Evolutionary conservation across 2,113 vertebrate species (phyloP).

Genomic region (Oreochromis aureus): DNA sequence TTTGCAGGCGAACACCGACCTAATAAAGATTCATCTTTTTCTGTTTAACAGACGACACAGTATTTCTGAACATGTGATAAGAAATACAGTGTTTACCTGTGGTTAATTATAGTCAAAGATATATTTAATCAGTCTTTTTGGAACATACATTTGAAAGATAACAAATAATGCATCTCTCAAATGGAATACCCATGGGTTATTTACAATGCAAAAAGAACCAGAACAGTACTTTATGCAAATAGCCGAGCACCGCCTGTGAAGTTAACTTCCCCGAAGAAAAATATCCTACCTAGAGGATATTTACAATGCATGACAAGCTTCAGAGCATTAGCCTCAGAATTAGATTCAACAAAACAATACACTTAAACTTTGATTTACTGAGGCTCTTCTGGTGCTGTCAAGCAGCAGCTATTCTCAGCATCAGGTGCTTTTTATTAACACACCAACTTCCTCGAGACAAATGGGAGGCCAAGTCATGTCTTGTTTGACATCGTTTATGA

Average conservation of each 20-base stretch:
- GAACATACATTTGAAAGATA: background rate
- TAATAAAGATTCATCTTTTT: background rate
- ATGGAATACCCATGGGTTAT: background rate
- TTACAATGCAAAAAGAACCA: conserved; percentile 33
- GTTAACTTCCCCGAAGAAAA: background rate
- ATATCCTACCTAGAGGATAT: background rate
- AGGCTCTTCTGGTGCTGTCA: background rate
- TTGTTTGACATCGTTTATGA: conserved; percentile 45
- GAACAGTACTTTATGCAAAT: conserved; percentile 2
- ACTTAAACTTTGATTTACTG: background rate
- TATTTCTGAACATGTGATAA: background rate
- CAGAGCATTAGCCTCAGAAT: background rate
- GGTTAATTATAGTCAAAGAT: background rate
- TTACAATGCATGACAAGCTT: background rate
- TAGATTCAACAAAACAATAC: background rate
- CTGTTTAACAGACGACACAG: background rate
- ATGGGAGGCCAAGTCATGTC: conserved; percentile 21
- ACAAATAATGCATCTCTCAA: background rate
- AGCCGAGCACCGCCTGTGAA: background rate
- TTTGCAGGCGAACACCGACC: background rate
- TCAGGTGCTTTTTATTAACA: conserved; percentile 31
- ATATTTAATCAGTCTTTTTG: background rate
- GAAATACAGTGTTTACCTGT: background rate
- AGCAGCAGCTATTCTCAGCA: conserved; percentile 16
- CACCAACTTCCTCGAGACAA: conserved; percentile 40